These are phyloP conservation scores for Microtus agrestis DNA, from an alignment of 2,797 vertebrate species.

Conservation along the genomic window DNA sequence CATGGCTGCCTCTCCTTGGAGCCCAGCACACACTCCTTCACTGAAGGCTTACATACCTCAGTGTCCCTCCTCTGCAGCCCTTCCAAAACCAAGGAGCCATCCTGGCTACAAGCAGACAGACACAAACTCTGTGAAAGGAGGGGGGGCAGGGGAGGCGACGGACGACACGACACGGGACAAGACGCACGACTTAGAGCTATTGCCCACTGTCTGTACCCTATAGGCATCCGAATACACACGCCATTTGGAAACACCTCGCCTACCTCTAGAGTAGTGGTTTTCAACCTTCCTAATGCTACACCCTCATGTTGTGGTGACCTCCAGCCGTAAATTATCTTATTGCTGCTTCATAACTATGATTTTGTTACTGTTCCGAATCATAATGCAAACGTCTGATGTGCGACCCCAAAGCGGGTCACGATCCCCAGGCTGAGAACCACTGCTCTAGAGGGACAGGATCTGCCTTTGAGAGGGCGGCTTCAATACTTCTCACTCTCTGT, in stretches of 20 bases:
- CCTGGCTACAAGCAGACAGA: background rate
- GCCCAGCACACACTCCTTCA: background rate
- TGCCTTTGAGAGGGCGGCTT: background rate
- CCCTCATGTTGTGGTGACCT: background rate
- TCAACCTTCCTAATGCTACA: background rate
- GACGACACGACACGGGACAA: no score
- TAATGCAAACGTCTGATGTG: background rate
- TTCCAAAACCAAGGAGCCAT: background rate
- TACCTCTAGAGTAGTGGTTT: background rate
- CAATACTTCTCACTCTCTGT: background rate
- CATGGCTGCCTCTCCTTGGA: background rate
- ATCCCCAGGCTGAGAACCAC: background rate
- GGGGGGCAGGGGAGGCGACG: no score
- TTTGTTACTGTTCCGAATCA: background rate
- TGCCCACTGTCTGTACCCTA: background rate
- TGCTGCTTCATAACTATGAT: background rate
- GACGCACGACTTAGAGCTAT: no score
- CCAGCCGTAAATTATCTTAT: background rate
- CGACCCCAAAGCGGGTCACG: background rate
- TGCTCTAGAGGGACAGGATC: background rate
- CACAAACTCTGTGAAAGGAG: fast-evolving
- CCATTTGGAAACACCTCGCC: fast-evolving
- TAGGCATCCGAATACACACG: background rate
- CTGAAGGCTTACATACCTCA: fast-evolving
- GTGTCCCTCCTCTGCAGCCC: background rate